Evolutionary conservation across 2,797 vertebrate genomes (phyloP), one percentile per base, ranked within the genome.

Genomic region (Eurystomus glaucurus): DNA sequence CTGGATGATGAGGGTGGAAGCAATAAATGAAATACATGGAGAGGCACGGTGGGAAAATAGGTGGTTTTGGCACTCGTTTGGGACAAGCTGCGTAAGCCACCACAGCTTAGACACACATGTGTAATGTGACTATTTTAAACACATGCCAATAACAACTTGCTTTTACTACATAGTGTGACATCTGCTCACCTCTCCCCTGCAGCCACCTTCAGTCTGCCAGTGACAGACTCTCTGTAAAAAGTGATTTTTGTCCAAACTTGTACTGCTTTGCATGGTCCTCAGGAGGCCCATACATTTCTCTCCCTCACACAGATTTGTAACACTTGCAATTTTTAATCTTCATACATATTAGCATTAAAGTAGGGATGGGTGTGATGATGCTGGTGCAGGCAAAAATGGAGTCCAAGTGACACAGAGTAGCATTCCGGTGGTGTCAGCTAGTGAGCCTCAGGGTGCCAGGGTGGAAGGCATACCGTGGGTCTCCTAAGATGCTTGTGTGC

Each of bases 91-190:
- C 23, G 7, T 77, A 18, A 90, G 37, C 45, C 60, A 88, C 58
- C 2, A 0, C 0, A 0, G 60, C 78, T 87, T 48, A 84, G 48
- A 46, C 21, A 35, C 57, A 69, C 22, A n/a, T 29, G n/a, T 37
- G 77, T 50, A 64, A 13, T 11, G 58, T 70, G 75, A 13, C 71
- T 75, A 8, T 16, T 23, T 69, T 61, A 60, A 54, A 31, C 28
- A 31, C 17, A 8, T 88, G 72, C 75, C 61, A 69, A 20, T 52
- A 60, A 28, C 54, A 80, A 4, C 68, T 74, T 37, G 15, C 20
- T 52, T 39, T 87, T 71, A 41, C 35, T 58, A 28, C 1, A 1
- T 13, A 66, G 19, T 3, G 0, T 86, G 85, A 61, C 33, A 21
- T 72, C 55, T 58, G 51, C 72, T 51, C 39, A 15, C 35, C 46